A percentile compares a stretch with the other conserved stretches of the same genome.
phyloP scores from a whole-genome alignment of 2,113 vertebrate species.

The Furnarius figulus region DNA sequence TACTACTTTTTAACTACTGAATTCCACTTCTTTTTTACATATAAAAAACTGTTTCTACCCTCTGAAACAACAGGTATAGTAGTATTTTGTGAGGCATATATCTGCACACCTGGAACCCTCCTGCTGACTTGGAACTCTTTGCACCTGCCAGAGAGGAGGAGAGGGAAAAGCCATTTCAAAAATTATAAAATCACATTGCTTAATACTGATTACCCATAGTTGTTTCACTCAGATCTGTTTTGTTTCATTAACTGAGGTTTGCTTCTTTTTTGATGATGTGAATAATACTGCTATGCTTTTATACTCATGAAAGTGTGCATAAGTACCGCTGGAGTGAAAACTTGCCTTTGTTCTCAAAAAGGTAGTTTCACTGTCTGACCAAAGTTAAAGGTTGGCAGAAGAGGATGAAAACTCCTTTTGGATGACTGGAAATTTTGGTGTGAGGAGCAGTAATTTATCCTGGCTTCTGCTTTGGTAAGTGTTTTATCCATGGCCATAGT shows the following conservation, averaged over 20 bases:
- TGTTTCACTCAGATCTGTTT: not conserved
- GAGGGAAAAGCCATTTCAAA: not conserved
- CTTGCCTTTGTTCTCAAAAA: not conserved
- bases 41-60: not conserved
- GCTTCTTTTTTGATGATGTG: not conserved
- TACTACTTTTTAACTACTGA: not conserved
- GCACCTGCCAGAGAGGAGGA: not conserved
- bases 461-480: not conserved
- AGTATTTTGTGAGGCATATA: not conserved
- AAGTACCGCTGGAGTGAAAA: not conserved
- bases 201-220: not conserved
- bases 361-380: not conserved
- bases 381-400: not conserved
- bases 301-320: not conserved
- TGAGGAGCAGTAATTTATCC: not conserved
- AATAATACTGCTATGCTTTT: not conserved
- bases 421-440: not conserved
- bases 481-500: not conserved
- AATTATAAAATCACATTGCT: not conserved
- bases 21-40: not conserved
- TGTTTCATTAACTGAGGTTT: not conserved
- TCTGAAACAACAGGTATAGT: not conserved
- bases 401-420: not conserved
- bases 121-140: not conserved
- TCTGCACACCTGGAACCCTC: accelerated